Base-by-base conservation (phyloP, 64 coral and sea anemone genomes). In the Pocillopora verrucosa region DNA sequence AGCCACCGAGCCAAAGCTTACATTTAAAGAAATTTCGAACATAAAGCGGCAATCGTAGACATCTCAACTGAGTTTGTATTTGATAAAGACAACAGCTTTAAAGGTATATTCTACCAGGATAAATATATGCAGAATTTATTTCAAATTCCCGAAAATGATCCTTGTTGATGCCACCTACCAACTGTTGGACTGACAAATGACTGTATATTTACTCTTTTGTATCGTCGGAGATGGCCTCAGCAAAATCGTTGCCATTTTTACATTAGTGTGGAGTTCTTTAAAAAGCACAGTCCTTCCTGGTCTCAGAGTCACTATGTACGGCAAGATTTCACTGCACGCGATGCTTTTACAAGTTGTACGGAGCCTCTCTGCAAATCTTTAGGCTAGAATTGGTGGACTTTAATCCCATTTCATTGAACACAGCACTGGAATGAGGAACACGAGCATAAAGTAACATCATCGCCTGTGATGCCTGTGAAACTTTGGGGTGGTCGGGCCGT, bases 101-200 rank as follows among this genome's bases (percentile, higher is more conserved):
- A 87, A 58, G 36, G 65, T 73, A 70, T 87, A 26, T 87, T 87
- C 36, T 87, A 26, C 58, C 68, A 69, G 58, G 67, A 73, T 56
- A 56, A 26, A 5, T 70, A 70, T 36, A 70, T 73, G 73, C 34
- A 41, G 19, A 56, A 87, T 74, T 17, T 87, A 15, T 87, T 26
- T 59, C 14, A 70, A 87, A 72, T 90, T 69, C 41, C 78, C 78
- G 24, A 67, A 90, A 73, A 15, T 83, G 22, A 13, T 82, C 16
- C 37, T 90, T 22, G 89, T 83, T 30, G 89, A 90, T 90, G 62
- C 89, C 36, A 83, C 89, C 4, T 73, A 90, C 63, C 83, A 90
- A 17, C 69, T 90, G 41, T 63, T 68, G 16, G 89, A 90, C 10
- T 26, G 72, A 36, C 61, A 65, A 73, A 59, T 82, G 78, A 78